These are phyloP conservation scores for Nyctereutes procyonoides DNA, from an alignment of 2,113 vertebrate genomes.

Conservation along the genomic window DNA sequence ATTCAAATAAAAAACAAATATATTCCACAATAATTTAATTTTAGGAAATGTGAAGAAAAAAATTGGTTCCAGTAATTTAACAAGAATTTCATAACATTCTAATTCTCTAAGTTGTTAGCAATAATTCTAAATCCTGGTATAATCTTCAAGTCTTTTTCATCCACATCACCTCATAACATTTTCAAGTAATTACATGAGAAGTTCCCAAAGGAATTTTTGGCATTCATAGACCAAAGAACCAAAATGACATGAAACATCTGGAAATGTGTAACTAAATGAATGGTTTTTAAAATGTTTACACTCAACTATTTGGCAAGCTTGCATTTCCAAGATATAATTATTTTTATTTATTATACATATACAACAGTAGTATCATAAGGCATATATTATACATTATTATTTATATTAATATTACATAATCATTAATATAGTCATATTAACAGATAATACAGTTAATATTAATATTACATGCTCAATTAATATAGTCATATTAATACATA, in stretches of 20 bases:
- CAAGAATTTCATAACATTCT: background rate
- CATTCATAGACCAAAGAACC: background rate
- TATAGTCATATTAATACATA: background rate
- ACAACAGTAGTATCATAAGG: background rate
- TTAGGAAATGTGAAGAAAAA: background rate
- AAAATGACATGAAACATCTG: constrained; percentile 23
- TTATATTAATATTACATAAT: background rate
- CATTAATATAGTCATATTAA: background rate
- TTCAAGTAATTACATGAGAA: constrained; percentile 13
- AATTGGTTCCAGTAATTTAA: background rate
- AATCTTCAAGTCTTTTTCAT: background rate
- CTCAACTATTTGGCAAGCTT: background rate
- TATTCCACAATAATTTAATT: background rate
- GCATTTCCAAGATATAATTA: background rate
- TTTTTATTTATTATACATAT: background rate
- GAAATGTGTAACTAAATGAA: constrained; percentile 11
- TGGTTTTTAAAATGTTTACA: background rate
- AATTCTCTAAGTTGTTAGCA: background rate
- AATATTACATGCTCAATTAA: background rate
- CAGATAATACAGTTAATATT: background rate
- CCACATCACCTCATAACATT: background rate
- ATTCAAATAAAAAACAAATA: constrained; percentile 48
- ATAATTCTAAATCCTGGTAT: background rate
- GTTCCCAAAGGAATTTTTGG: constrained; percentile 10
- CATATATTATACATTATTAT: background rate